Evolutionary conservation across 2,113 vertebrate species (phyloP), one percentile per base, ranked within the genome.

Genomic region (Cinclus cinclus): DNA sequence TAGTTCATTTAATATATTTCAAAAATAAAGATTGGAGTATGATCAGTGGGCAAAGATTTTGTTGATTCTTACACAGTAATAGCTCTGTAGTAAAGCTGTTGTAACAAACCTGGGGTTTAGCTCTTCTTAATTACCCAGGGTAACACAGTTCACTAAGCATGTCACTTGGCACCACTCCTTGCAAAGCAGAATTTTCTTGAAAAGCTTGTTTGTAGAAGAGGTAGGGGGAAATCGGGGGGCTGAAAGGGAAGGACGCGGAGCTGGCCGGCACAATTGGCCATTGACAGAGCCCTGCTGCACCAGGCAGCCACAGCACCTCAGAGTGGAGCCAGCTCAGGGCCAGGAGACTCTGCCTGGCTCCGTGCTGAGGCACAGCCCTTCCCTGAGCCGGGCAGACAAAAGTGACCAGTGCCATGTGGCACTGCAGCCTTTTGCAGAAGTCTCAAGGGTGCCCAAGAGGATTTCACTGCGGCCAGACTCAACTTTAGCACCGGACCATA

Each of bases 141-240:
- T 59, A 71, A 46, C 56, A 81, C 44, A 79, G 74, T 92, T 95
- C 67, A 58, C n/a, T 80, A 41, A 77, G 46, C 70, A 62, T 50
- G 50, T 94, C 83, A 91, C 65, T 91, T 79, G 93, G 94, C 87
- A 95, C 70, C 35, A 56, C 49, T 64, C 74, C 65, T 73, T 58
- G 74, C 49, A 79, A 71, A 74, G 82, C 78, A 90, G 76, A 76
- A 56, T 56, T 90, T 78, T 78, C 68, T 39, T 56, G 18, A 70
- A 39, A 75, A 47, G 13, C 53, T 69, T 82, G 82, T 94, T 89
- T 82, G 9, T 75, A 33, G 28, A 79, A 37, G 68, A 59, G 53
- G n/a, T 2, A 28, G n/a, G n/a, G 39, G 33, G 5, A 2, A 35
- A 42, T 3, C 5, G 7, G 11, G n/a, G 18, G 18, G 11, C 37